These are phyloP conservation scores for Terebella lapidaria DNA, from an alignment of 2,888 invertebrate genomes.

Conservation along the genomic window DNA sequence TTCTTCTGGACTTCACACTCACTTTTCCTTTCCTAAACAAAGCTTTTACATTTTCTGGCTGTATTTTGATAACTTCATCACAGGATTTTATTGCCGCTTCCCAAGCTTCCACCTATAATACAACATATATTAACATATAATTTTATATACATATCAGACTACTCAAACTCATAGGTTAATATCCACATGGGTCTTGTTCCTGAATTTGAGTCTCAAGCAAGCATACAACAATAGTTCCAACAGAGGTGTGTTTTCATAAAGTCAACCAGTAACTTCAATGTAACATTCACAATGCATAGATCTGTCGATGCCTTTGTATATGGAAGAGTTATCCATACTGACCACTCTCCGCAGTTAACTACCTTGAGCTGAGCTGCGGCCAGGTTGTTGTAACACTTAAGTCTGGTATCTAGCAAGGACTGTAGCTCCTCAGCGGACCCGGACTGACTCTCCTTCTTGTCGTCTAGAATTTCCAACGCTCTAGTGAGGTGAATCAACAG, in stretches of 20 bases:
- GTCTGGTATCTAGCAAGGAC: background rate
- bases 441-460: background rate
- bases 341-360: background rate
- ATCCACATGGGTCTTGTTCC: too few relatives aligned
- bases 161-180: background rate
- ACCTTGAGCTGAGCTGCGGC: background rate
- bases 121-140: background rate
- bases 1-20: too few relatives aligned
- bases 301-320: background rate
- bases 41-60: constrained; percentile 86
- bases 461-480: background rate
- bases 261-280: too few relatives aligned
- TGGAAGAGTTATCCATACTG: background rate
- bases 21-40: constrained; percentile 76
- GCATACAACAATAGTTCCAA: too few relatives aligned
- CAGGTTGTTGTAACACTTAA: background rate
- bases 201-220: too few relatives aligned
- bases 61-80: constrained; percentile 74
- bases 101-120: constrained; percentile 64
- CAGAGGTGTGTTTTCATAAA: too few relatives aligned
- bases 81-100: constrained; percentile 80
- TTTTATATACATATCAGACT: background rate
- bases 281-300: background rate
- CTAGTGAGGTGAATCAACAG: too few relatives aligned
- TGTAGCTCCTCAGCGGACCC: background rate